Evolutionary conservation across 1,140 invertebrate genomes (phyloP).

Genomic region (Spodoptera frugiperda): DNA sequence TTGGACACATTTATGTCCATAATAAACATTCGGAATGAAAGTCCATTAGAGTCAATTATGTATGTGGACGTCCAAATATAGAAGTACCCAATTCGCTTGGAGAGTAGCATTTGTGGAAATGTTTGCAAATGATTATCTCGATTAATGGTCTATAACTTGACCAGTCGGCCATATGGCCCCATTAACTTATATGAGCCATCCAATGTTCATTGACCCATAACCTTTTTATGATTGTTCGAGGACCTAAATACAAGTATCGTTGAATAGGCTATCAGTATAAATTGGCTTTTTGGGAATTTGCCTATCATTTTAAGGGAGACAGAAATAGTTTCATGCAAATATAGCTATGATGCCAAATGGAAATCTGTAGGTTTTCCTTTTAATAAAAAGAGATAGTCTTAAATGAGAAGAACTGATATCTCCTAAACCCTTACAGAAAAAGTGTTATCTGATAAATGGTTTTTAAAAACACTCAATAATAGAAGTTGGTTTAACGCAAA

Average conservation of each 20-base stretch:
- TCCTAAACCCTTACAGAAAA: too few species aligned
- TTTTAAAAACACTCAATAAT: too few species aligned
- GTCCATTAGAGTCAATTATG: constrained; percentile 24
- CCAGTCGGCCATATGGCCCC: constrained; percentile 16
- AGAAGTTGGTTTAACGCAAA: too few species aligned
- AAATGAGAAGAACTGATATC: too few species aligned
- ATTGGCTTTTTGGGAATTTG: not conserved
- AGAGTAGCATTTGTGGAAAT: constrained; percentile 21
- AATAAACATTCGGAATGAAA: not conserved
- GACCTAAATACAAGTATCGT: not conserved
- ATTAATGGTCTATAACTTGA: constrained; percentile 23
- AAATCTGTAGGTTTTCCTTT: too few species aligned
- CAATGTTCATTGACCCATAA: constrained; percentile 17
- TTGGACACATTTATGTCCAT: not conserved
- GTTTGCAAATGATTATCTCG: constrained; percentile 34
- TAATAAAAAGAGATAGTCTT: too few species aligned
- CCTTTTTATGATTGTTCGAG: constrained; percentile 20
- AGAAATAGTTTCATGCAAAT: too few species aligned
- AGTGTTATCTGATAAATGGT: too few species aligned
- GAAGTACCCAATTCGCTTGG: not conserved
- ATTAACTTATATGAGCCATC: constrained; percentile 36
- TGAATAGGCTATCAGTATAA: constrained; percentile 11
- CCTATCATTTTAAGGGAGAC: not conserved
- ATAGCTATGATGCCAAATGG: too few species aligned
- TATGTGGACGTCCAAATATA: constrained; percentile 7